Base-by-base conservation (phyloP, 2,888 invertebrate genomes). In the Phyto melanocephala region DNA sequence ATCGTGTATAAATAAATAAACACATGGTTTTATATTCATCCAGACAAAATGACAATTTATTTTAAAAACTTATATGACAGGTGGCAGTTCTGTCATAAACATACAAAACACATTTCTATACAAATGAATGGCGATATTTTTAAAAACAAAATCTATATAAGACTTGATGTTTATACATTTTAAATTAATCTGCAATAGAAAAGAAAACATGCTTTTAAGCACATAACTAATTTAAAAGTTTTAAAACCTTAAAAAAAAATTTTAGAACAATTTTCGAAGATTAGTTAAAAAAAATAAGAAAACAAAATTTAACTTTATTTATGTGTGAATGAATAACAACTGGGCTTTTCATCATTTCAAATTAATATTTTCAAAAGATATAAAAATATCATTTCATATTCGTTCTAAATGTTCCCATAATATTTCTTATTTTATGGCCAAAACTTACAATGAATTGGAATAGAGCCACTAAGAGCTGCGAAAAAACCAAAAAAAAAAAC, bases 401-500 rank as follows among this genome's bases (percentile, higher is more conserved):
- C 10, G 22, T 50, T 60, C 17, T 54, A 54, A 65, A 40, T 50
- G 62, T 81, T 81, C 76, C 75, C 60, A 65, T 65, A 58, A 79
- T 62, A 60, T 68, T 58, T 60, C 45, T 60, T n/a, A 45, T 78
- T 78, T 82, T 79, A 82, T 67, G 67, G 40, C 42, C 10, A 54
- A 79, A 71, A 67, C 13, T 65, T 74, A 40, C 78, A 75, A 47
- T 22, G 74, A 76, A 67, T 67, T 40, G 47, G 24, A 47, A 62
- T 15, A 65, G 28, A 22, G 35, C 40, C 52, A 28, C 20, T 17
- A 24, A 47, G 62, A 7, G 24, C 1, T 20, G 7, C 11, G 6
- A 20, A 7, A 33, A 2, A 37, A 47, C 40, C 8, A 62, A n/a
- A n/a, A n/a, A n/a, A n/a, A n/a, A n/a, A n/a, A n/a, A n/a, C n/a